phyloP scores from a whole-genome alignment of 2,113 vertebrate genomes.

The Mustelus asterias region DNA sequence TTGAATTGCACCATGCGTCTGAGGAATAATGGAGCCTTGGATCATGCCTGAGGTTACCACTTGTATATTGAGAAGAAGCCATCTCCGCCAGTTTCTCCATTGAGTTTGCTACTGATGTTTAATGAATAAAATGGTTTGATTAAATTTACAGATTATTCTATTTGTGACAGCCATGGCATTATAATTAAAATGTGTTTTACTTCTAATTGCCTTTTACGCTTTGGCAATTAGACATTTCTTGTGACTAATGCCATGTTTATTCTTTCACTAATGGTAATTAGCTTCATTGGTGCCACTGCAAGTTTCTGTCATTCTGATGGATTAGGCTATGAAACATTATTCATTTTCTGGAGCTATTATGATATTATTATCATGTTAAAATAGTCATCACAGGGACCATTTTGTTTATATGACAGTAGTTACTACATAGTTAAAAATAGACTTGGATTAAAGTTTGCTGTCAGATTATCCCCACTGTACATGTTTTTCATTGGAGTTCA shows the following conservation, averaged over 20 bases:
- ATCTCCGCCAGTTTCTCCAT: background rate
- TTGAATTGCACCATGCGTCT: background rate
- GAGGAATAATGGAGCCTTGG: background rate
- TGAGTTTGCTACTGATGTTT: background rate
- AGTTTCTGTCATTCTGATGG: background rate
- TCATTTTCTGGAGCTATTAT: background rate
- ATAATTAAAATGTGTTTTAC: background rate
- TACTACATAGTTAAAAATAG: background rate
- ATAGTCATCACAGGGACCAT: background rate
- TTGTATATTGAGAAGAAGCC: background rate
- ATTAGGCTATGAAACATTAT: background rate
- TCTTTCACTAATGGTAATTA: background rate
- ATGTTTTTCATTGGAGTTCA: background rate
- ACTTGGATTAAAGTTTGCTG: background rate
- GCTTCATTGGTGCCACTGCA: background rate
- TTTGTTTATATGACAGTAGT: background rate
- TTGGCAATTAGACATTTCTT: slow-evolving; percentile 2
- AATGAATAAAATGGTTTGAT: background rate
- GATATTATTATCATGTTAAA: background rate
- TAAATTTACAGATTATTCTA: background rate
- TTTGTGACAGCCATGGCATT: background rate
- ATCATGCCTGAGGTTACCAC: background rate
- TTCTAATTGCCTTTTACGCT: background rate
- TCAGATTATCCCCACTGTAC: too few relatives aligned
- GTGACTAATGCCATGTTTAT: slow-evolving; percentile 18